Base-by-base conservation (phyloP, 2,888 invertebrate species). In the Pollenia labialis region DNA sequence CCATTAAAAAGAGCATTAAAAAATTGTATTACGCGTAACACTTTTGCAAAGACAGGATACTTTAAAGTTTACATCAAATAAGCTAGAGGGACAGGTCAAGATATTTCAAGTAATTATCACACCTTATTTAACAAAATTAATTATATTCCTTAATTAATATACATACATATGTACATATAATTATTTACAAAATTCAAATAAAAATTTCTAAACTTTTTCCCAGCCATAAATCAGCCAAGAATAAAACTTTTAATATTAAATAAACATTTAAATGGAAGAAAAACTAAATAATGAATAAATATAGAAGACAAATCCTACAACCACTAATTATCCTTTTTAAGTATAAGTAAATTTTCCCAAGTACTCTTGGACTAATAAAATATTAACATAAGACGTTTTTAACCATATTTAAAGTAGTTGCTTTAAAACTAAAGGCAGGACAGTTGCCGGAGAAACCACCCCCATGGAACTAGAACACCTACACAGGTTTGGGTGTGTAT, bases 291-390 rank as follows among this genome's bases (percentile, higher is more conserved):
- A 54, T 68, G 16, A 50, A 12, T 48, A 72, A 48, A 46, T 10
- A 2, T 11, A 69, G 58, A 71, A 46, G 60, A 79, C 68, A 77
- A 87, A 81, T 83, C 60, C 76, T 60, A 72, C 75, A 81, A 87
- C 84, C 84, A 74, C 84, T 84, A 87, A 87, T 87, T 87, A 87
- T 87, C 81, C 87, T 81, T 87, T 87, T 79, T n/a, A 71, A 58
- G 44, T 54, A 11, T 75, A 72, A 69, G 69, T 72, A 66, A 72
- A 85, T 77, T 60, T 81, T 64, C 80, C 8, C 52, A 72, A 75
- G 11, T 75, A 80, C 52, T 62, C 80, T 80, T 58, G 18, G 23
- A 77, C 64, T 81, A 66, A 54, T 77, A 77, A 77, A 87, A 87
- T 84, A 87, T 81, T 84, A 50, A 60, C 87, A 62, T 72, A 82